A percentile compares a stretch with the other conserved stretches of the same genome.
These are phyloP conservation scores for Ericerus pela DNA, from an alignment of 1,140 invertebrate genomes.

Conservation along the genomic window DNA sequence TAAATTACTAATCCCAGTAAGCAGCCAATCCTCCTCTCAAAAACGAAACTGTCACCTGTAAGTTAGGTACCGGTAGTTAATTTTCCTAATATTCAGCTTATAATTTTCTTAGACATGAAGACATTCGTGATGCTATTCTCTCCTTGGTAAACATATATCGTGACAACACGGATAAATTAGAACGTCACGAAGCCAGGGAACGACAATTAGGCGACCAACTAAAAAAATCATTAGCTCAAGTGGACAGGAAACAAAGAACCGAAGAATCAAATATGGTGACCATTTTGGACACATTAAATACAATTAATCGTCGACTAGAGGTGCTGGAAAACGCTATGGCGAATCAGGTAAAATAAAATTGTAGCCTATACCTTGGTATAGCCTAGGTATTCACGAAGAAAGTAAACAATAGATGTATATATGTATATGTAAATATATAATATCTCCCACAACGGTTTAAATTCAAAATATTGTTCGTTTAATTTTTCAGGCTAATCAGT, in stretches of 20 bases:
- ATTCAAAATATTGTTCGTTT: too few species aligned
- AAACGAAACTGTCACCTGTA: too few species aligned
- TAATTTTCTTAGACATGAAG: constrained; percentile 52
- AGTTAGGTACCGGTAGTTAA: too few species aligned
- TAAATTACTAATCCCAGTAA: too few species aligned
- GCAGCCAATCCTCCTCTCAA: too few species aligned
- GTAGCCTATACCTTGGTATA: too few species aligned
- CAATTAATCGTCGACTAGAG: constrained; percentile 28
- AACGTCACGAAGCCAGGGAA: constrained; percentile 66
- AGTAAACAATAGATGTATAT: too few species aligned
- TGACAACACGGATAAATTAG: constrained; percentile 62
- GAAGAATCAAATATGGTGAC: constrained; percentile 39
- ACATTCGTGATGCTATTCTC: constrained; percentile 63
- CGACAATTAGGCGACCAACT: constrained; percentile 58
- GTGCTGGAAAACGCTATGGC: constrained; percentile 36
- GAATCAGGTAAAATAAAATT: not conserved
- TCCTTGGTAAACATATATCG: constrained; percentile 66
- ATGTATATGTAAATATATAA: too few species aligned
- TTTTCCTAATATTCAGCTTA: too few species aligned
- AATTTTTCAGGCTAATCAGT: too few species aligned
- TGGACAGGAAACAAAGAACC: constrained; percentile 56
- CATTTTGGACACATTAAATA: constrained; percentile 38
- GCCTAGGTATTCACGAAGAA: too few species aligned
- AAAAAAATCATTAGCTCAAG: constrained; percentile 48
- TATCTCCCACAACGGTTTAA: too few species aligned